Evolutionary conservation across 2,888 invertebrate genomes (phyloP), one percentile per base, ranked within the genome.

Genomic region (Eupithecia tripunctaria): DNA sequence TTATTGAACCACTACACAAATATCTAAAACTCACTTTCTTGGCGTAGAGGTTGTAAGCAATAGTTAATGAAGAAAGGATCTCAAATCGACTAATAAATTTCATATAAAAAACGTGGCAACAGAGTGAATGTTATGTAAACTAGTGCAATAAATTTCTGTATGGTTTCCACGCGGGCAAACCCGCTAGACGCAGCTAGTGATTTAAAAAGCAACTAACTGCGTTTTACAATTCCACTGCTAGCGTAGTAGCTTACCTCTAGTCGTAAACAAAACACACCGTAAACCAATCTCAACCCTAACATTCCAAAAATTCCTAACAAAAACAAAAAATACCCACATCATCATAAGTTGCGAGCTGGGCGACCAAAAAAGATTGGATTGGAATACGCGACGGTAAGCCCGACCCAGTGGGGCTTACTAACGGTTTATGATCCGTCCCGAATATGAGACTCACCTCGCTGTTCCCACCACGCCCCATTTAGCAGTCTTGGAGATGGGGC

Each of bases 301-400:
- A 56, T 56, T 21, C 56, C 25, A 12, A 56, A 56, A 56, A 56
- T 56, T 25, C 14, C 56, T 5, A 21, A 56, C 21, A 25, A 56
- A 56, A 56, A 56, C 56, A 25, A 25, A 56, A 56, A 56, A 56
- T 56, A 56, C 56, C 25, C 56, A 14, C 25, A 56, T 56, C 66
- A 72, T 59, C 66, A 74, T 74, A 74, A 74, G 59, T 72, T 74
- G 51, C n/a, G 51, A 71, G 68, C 68, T 36, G 68, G 69, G 63
- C 71, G 71, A 71, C 71, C 74, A 68, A 56, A 71, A 71, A 72
- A 74, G 71, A 74, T 74, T 74, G 74, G 74, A 71, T 68, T 71
- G 60, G 51, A 74, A 71, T 66, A 68, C 60, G 69, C 36, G 62
- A 66, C n/a, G 67, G 18, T 68, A 18, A 67, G 63, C 68, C 62